Evolutionary conservation across 2,888 invertebrate species (phyloP), one percentile per base, ranked within the genome.

Genomic region (Aromia moschata): DNA sequence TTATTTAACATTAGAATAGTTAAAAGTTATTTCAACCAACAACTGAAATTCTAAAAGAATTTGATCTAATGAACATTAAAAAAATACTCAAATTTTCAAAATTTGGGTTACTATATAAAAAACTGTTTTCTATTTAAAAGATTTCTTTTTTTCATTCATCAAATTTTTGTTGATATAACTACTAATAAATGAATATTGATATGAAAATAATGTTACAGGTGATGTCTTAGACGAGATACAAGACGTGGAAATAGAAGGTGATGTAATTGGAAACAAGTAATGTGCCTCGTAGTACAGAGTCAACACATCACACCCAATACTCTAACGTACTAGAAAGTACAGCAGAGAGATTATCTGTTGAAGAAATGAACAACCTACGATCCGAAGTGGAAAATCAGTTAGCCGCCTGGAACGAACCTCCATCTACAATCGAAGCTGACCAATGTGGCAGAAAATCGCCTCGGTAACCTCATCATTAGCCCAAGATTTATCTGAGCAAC

Each of bases 401-500:
- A 15, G 77, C 81, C 1, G 68, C 77, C 3, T 86, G 85, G 85
- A 75, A 74, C 58, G 77, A 83, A 70, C 83, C 83, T 12, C 83
- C 83, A 2, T 73, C 81, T 1, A 78, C 78, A 0, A 68, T 72
- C 14, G 84, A 85, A 70, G 85, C 84, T 0, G 79, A 82, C 51
- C 72, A 76, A 85, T 85, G 7, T 90, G 90, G 90, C 84, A 87
- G 41, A 79, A 83, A 47, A 82, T 89, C 59, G 86, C 87, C 75
- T 80, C 84, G 0, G 80, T 86, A 2, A 86, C 87, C 0, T 83
- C 84, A 71, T 67, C 83, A 68, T 77, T 94, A 61, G 91, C 96
- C 0, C 88, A 92, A 54, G 92, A 94, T 68, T 84, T 99, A 30
- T 95, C 96, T 68, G 98, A 99, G 79, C 92, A 97, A 70, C 83